A percentile compares a stretch with the other conserved stretches of the same genome.
Conservation (phyloP, 2,113 vertebrate species). For the Corapipo altera region DNA sequence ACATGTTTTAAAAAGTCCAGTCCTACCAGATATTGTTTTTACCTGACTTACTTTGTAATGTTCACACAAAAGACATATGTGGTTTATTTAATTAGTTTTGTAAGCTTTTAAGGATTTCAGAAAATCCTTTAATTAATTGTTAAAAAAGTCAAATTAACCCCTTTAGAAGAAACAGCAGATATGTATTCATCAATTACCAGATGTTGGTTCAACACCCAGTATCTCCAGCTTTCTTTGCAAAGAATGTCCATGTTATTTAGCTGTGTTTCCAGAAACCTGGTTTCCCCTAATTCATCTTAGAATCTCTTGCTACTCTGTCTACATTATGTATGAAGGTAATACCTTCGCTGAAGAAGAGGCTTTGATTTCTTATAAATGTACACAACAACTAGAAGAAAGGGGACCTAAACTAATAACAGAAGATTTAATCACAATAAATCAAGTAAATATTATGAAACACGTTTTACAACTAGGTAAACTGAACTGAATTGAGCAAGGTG, state of each 20-base stretch:
- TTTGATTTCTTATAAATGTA: neutral
- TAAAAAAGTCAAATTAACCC: neutral
- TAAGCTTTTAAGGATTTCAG: neutral
- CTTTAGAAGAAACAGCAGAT: neutral
- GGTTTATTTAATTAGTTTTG: neutral
- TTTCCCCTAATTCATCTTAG: neutral
- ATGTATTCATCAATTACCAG: neutral
- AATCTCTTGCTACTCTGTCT: neutral
- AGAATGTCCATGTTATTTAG: neutral
- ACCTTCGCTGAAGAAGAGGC: neutral
- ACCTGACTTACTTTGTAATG: neutral
- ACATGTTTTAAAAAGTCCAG: neutral
- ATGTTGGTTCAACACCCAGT: neutral
- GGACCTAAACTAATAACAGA: neutral
- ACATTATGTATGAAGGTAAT: neutral
- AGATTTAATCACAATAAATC: neutral
- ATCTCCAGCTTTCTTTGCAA: neutral
- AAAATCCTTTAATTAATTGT: neutral
- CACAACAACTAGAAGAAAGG: conserved; percentile 7
- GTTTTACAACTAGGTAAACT: neutral
- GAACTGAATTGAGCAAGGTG: neutral
- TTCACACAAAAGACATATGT: neutral
- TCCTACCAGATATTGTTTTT: neutral
- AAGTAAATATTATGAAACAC: neutral
- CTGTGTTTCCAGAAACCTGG: neutral